A percentile compares a stretch with the other conserved stretches of the same genome.
Conservation (phyloP, 1,140 invertebrate genomes). For the Bacillus rossius region DNA sequence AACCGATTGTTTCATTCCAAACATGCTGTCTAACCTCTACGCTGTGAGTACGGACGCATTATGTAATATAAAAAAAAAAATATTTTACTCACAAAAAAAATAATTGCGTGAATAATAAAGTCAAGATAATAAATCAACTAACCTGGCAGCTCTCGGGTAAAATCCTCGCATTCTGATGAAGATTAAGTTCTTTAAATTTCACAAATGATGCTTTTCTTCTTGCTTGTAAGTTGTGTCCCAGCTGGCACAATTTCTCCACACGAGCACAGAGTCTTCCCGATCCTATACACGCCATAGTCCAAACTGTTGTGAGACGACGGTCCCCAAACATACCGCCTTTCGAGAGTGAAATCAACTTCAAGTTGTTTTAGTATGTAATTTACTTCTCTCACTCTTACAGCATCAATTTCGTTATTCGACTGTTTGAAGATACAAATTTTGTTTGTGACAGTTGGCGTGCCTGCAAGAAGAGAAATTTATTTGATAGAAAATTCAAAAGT, state of each 20-base stretch:
- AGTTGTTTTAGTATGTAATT: no score
- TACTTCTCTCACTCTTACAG: no score
- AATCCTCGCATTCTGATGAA: constrained; percentile 43
- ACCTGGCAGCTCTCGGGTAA: constrained; percentile 49
- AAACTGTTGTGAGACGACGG: constrained; percentile 52
- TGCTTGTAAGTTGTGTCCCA: constrained; percentile 53
- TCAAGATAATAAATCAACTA: constrained; percentile 31
- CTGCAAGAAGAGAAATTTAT: no score
- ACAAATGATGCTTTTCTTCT: constrained; percentile 55
- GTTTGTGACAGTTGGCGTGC: no score
- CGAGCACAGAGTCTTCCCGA: constrained; percentile 69
- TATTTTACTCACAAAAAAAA: constrained; percentile 22
- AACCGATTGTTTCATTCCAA: no score
- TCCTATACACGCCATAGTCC: constrained; percentile 70
- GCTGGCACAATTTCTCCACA: constrained; percentile 66
- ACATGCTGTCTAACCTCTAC: no score
- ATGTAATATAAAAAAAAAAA: constrained; percentile 21
- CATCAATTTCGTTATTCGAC: no score
- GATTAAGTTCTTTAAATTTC: constrained; percentile 52
- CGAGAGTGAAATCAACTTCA: constrained; percentile 5
- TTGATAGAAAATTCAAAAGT: no score
- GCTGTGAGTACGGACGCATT: no score
- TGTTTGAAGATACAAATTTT: no score
- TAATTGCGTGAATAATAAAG: constrained; percentile 24
- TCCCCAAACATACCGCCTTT: constrained; percentile 17